Conservation (phyloP, 1,140 invertebrate genomes). For the Archegozetes longisetosus region DNA sequence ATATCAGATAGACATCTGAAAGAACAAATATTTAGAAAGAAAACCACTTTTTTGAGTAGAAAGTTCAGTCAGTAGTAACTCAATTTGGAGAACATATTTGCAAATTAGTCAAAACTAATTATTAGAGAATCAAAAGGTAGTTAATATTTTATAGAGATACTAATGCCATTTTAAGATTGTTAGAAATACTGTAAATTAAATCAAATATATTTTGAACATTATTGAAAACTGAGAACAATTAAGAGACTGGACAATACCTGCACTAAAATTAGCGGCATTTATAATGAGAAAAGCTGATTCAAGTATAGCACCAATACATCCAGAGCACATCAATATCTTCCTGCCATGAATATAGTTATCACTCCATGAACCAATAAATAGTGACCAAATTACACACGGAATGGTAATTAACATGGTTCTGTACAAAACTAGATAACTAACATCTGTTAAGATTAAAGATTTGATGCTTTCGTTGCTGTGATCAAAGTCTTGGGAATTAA, state of each 20-base stretch:
- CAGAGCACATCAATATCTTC: slow-evolving; percentile 7
- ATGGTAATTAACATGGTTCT: neutral
- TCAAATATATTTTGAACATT: too few relatives aligned
- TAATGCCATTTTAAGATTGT: too few relatives aligned
- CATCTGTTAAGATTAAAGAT: slow-evolving; percentile 3
- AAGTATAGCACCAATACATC: neutral
- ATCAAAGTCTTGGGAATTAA: slow-evolving; percentile 9
- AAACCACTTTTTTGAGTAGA: too few relatives aligned
- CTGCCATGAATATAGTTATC: slow-evolving; percentile 13
- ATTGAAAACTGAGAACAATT: too few relatives aligned
- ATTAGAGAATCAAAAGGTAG: too few relatives aligned
- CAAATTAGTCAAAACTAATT: too few relatives aligned
- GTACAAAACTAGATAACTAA: slow-evolving; percentile 1
- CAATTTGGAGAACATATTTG: too few relatives aligned
- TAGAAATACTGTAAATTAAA: too few relatives aligned
- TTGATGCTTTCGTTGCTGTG: slow-evolving; percentile 8
- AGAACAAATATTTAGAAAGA: too few relatives aligned
- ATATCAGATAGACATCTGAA: slow-evolving; percentile 5
- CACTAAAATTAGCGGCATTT: slow-evolving; percentile 6
- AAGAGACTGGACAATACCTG: slow-evolving; percentile 8
- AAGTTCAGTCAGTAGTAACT: too few relatives aligned
- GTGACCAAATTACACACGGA: slow-evolving; percentile 6
- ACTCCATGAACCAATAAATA: slow-evolving; percentile 14
- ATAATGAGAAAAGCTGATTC: slow-evolving; percentile 9
- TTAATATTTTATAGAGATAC: too few relatives aligned